phyloP scores from a whole-genome alignment of 2,113 vertebrate species.

The Bubo blakistoni region DNA sequence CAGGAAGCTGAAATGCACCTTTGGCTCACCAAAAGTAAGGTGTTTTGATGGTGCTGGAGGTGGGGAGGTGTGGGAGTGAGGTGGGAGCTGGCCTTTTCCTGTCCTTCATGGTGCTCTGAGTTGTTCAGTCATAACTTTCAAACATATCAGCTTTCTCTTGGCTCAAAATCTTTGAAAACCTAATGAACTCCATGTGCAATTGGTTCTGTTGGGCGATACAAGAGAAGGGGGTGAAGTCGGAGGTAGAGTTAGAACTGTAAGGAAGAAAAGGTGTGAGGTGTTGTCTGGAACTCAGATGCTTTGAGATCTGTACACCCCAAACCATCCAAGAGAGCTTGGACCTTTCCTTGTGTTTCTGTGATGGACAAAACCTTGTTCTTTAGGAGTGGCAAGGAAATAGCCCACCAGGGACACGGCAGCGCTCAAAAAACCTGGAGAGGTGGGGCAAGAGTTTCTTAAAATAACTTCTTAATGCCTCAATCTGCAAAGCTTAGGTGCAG shows the following conservation, averaged over 20 bases:
- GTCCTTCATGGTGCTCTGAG: neutral
- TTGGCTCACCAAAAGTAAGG: slow-evolving; percentile 84
- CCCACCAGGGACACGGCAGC: neutral
- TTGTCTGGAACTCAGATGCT: neutral
- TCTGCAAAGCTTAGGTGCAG: neutral
- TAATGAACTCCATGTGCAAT: rapidly evolving
- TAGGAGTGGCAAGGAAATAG: neutral
- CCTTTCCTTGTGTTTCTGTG: neutral
- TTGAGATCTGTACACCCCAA: neutral
- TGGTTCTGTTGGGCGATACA: neutral
- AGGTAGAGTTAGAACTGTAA: neutral
- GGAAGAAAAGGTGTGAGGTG: neutral
- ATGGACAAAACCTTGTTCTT: neutral
- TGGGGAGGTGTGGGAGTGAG: neutral
- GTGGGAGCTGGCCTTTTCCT: neutral
- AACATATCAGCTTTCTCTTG: neutral
- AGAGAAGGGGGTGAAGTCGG: neutral
- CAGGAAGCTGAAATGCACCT: slow-evolving; percentile 89
- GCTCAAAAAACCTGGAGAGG: neutral
- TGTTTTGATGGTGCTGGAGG: neutral
- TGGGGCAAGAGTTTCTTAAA: neutral
- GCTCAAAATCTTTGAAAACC: neutral
- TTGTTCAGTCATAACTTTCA: neutral
- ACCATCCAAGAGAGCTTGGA: neutral
- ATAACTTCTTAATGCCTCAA: neutral